phyloP scores from a whole-genome alignment of 2,113 vertebrate species.

The Colinus virginianus region DNA sequence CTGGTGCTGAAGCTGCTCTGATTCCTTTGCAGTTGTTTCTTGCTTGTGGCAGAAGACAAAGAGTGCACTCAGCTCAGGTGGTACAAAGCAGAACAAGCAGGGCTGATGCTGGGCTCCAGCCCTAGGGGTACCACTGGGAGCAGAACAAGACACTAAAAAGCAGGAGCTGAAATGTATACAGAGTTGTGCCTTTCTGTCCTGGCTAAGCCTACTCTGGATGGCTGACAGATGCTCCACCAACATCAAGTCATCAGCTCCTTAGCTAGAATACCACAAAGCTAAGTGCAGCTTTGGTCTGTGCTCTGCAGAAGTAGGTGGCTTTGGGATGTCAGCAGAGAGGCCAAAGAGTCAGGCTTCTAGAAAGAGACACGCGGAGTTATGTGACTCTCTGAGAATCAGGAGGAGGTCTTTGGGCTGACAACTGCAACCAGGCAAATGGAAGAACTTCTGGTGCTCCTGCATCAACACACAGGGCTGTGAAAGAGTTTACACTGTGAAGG shows the following conservation, averaged over 20 bases:
- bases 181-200: neutral
- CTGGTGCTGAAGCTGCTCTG: neutral
- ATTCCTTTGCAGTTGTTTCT: neutral
- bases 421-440: neutral
- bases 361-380: neutral
- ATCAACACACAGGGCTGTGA: neutral
- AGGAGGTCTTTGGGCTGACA: neutral
- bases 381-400: neutral
- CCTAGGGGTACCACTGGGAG: neutral
- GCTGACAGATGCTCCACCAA: neutral
- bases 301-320: neutral
- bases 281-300: neutral
- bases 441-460: neutral
- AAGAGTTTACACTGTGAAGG: neutral
- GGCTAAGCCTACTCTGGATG: neutral
- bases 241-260: neutral
- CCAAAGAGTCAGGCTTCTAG: neutral
- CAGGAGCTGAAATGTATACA: fast-evolving
- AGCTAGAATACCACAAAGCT: neutral
- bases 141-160: fast-evolving
- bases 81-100: neutral
- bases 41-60: neutral
- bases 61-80: neutral
- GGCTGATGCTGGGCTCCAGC: neutral
- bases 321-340: neutral